Base-by-base conservation (phyloP, 37 sponge, comb jelly and placozoan genomes). In the Chondrilla cf. caribensis region DNA sequence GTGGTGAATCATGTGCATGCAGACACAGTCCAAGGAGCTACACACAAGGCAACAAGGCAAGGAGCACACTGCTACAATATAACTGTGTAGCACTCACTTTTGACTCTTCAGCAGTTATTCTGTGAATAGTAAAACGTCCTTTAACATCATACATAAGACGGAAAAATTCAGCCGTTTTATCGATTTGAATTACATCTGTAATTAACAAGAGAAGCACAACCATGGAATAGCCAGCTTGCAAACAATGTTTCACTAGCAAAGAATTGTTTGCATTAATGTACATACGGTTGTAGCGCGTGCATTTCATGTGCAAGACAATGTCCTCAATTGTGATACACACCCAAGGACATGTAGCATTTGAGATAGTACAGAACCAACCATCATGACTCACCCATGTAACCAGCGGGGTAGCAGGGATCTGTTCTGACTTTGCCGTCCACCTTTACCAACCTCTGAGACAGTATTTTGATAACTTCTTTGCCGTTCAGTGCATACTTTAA, bases 401-500 rank as follows among this genome's bases (percentile, higher is more conserved):
- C 99, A 58, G 93, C 91, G 28, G 99, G 99, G 68, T 66, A 98
- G 68, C 84, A 84, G 2, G 96, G 81, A 81, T 98, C 97, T 1
- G 99, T 98, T 6, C 99, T 86, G 29, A 98, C 97, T 79, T 94
- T 94, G 14, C 91, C 95, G 76, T 98, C 99, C 33, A 98, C 93
- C 72, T 98, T 98, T 82, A 98, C 89, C 55, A 92, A 77, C 3
- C 99, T 77, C 79, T 92, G 91, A 59, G 89, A 91, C 32, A 96
- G 86, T 25, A 98, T 96, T 41, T 90, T 84, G 90, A 94, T 98
- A 19, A 92, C 97, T 77, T 98, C 99, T 81, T 90, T 89, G 19
- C 90, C 91, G 44, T 90, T 98, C 58, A 98, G 88, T 7, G 99
- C 95, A 90, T 98, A 98, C 85, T 98, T 98, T 76, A 98, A 89